phyloP scores from a whole-genome alignment of 2,888 invertebrate genomes.

The Endotricha flammealis region DNA sequence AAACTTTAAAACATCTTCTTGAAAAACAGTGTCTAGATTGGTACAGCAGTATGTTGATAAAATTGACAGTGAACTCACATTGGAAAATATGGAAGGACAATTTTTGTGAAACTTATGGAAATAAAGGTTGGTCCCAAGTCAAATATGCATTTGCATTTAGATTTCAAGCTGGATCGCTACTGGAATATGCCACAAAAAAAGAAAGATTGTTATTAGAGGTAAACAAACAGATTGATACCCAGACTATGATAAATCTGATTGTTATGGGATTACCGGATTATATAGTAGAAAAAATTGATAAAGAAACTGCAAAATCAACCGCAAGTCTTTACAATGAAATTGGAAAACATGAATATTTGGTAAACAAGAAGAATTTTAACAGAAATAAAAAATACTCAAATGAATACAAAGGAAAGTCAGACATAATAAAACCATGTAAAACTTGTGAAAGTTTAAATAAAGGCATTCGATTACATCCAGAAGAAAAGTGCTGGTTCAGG shows the following conservation, averaged over 20 bases:
- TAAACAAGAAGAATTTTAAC: slow-evolving; percentile 9
- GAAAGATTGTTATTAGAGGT: slow-evolving; percentile 14
- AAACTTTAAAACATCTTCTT: slow-evolving; percentile 24
- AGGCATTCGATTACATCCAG: slow-evolving; percentile 14
- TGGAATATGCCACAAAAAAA: slow-evolving; percentile 16
- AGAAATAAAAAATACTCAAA: slow-evolving; percentile 6
- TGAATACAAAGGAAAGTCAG: slow-evolving; percentile 1
- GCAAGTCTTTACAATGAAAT: slow-evolving; percentile 19
- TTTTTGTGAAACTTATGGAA: too few species aligned
- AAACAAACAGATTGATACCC: slow-evolving; percentile 12
- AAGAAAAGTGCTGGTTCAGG: slow-evolving; percentile 12
- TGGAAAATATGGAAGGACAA: slow-evolving; percentile 18
- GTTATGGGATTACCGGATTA: slow-evolving; percentile 15
- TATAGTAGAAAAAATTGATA: slow-evolving; percentile 15
- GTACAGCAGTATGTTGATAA: slow-evolving; percentile 23
- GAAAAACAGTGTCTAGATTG: slow-evolving; percentile 24
- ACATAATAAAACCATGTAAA: slow-evolving; percentile 8
- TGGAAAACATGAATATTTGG: slow-evolving; percentile 14
- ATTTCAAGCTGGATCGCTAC: slow-evolving; percentile 11
- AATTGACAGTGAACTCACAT: slow-evolving; percentile 16
- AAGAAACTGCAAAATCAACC: slow-evolving; percentile 10
- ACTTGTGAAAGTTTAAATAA: slow-evolving; percentile 16
- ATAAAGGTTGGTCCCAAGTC: slow-evolving; percentile 14
- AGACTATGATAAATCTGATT: slow-evolving; percentile 15
- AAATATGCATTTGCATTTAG: slow-evolving; percentile 18